Base-by-base conservation (phyloP, 2,888 invertebrate species). In the Callyntrura sp. region DNA sequence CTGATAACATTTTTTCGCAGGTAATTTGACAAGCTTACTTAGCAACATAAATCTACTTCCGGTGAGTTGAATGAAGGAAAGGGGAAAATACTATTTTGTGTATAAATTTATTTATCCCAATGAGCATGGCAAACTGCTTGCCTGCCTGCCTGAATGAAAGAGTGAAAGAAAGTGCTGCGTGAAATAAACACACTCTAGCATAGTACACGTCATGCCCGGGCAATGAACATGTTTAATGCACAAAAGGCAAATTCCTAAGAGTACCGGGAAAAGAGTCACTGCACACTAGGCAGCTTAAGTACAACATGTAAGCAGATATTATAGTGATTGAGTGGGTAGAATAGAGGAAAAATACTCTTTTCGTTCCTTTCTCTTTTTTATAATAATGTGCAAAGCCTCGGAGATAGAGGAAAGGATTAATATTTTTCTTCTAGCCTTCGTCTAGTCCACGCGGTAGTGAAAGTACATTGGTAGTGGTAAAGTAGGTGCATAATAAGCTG, bases 1-100 rank as follows among this genome's bases (percentile, higher is more conserved):
- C 11, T 45, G 86, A 79, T 86, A 85, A 85, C 76, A 85, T 79
- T 79, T 86, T n/a, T 20, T 78, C 78, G 35, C 35, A 78, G 79
- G 79, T 86, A 86, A 86, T 86, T 86, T 86, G 86, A 79, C 85
- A 85, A 78, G 62, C 62, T 76, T 62, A 45, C 60, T 35, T 68
- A 68, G 28, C 35, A 43, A 43, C 43, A 70, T 68, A 70, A 17
- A 70, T 45, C 11, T 23, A 23, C 20, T 17, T 60, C 60, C 20
- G 8, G 60, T 8, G 60, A 60, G 35, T 6, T 35, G 35, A 35
- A 35, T 35, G 6, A 35, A 35, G 35, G 6, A 35, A 14, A 83
- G 20, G 17, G 12, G 20, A 83, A 25, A 17, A 12, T 12, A 79
- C 9, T 11, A 79, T 57, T 17, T 25, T 28, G 9, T 28, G 9